Base-by-base conservation (phyloP, 2,888 invertebrate species). In the Dascillus cervinus region DNA sequence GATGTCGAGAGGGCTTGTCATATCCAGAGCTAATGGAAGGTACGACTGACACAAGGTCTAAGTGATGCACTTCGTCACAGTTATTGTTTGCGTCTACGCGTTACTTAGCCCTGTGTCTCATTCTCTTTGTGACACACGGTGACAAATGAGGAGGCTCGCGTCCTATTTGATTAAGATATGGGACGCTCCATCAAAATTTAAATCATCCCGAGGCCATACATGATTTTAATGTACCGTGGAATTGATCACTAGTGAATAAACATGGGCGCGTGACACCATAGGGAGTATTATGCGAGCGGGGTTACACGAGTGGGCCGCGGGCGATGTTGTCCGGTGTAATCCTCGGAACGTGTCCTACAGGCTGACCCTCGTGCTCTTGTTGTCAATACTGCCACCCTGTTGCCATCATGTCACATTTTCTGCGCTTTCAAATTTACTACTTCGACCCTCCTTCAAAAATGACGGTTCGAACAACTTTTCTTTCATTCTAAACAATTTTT, bases 331-430 rank as follows among this genome's bases (percentile, higher is more conserved):
- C 50, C 49, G 44, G 41, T 38, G 47, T 58, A 60, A 60, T 58
- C 59, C 58, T 40, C 31, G 37, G 54, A 51, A 60, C 59, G 59
- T 60, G 59, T 58, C 56, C 53, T 55, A 50, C 45, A 47, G 50
- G 50, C 52, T 55, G 55, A 55, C 56, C 54, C 55, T 52, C 47
- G 57, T 58, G 54, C 59, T 55, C 49, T 50, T 48, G 50, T 54
- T 58, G 58, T 56, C 57, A 59, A 58, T 52, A 57, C 47, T 49
- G 44, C 47, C n/a, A 49, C 46, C 51, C 54, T 50, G 47, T 50
- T 44, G 52, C 50, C 55, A 53, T 46, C 50, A 55, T 55, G 56
- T 54, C 56, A 55, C 46, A 42, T 44, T 35, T 35, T 10, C 30
- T 32, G 29, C 32, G 29, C 35, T 29, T 17, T 6, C 17, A n/a